These are phyloP conservation scores for Geotrypetes seraphini DNA, from an alignment of 2,797 vertebrate genomes.

Conservation along the genomic window DNA sequence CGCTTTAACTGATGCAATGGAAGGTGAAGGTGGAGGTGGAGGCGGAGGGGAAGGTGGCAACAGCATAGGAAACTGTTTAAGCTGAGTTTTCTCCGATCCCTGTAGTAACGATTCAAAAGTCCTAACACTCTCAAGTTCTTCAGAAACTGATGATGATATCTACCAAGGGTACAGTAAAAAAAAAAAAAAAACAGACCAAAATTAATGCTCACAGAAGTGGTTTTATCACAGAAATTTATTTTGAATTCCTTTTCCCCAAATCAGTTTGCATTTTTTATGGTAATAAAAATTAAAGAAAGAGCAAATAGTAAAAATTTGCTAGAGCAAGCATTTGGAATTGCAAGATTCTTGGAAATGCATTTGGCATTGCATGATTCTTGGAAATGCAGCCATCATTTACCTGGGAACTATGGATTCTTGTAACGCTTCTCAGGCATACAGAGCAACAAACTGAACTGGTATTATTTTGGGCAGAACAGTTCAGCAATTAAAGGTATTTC, in stretches of 20 bases:
- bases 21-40: slow-evolving; percentile 10
- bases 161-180: slow-evolving; percentile 29
- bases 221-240: slow-evolving; percentile 4
- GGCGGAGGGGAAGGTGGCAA: slow-evolving; percentile 12
- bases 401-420: slow-evolving; percentile 58
- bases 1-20: slow-evolving; percentile 6
- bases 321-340: too few relatives aligned
- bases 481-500: too few relatives aligned
- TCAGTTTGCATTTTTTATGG: slow-evolving; percentile 1
- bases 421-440: slow-evolving; percentile 41
- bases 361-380: slow-evolving; percentile 53
- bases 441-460: slow-evolving; percentile 9
- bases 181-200: slow-evolving; percentile 2
- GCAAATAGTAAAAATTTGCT: too few relatives aligned
- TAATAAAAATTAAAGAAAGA: background rate
- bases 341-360: slow-evolving; percentile 62
- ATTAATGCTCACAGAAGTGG: slow-evolving; percentile 1
- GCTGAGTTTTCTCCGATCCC: background rate
- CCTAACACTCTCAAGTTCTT: slow-evolving; percentile 63
- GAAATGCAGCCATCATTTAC: slow-evolving; percentile 61
- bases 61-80: slow-evolving; percentile 5
- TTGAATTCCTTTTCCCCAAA: background rate
- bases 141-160: slow-evolving; percentile 69
- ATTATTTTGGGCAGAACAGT: too few relatives aligned
- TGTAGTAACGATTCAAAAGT: slow-evolving; percentile 16